A percentile compares a stretch with the other conserved stretches of the same genome.
These are phyloP conservation scores for Sphaerodactylus townsendi DNA, from an alignment of 2,113 vertebrate genomes.

Conservation along the genomic window DNA sequence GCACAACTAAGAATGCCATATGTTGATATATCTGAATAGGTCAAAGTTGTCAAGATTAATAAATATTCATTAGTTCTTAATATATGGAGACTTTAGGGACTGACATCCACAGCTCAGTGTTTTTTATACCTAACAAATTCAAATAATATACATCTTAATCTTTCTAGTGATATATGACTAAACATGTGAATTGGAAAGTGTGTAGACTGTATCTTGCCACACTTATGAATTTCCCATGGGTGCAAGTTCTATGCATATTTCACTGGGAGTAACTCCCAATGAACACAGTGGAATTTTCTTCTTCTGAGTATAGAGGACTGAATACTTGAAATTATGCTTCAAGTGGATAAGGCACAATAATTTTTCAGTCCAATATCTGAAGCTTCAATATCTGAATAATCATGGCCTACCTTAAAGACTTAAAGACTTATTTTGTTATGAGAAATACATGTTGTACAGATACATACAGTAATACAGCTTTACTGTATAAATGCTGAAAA, in stretches of 20 bases:
- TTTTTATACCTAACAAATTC: neutral
- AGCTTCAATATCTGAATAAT: too few species aligned
- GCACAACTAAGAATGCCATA: neutral
- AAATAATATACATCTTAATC: neutral
- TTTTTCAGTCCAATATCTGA: too few species aligned
- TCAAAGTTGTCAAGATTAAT: constrained; percentile 7
- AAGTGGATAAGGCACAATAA: too few species aligned
- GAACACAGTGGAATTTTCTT: too few species aligned
- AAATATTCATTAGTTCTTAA: neutral
- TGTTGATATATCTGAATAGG: neutral
- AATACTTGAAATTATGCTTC: too few species aligned
- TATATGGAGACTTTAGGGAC: neutral
- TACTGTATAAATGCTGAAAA: neutral
- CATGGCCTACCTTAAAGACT: too few species aligned
- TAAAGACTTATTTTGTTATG: neutral
- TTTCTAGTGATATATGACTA: neutral
- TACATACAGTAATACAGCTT: neutral
- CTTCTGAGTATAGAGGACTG: too few species aligned
- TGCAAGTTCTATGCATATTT: too few species aligned
- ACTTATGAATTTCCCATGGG: neutral
- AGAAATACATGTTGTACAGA: neutral
- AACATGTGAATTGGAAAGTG: neutral
- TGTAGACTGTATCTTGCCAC: neutral
- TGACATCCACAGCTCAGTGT: neutral
- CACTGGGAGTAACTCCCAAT: too few species aligned